These are phyloP conservation scores for Pseudorhiza aurosa DNA, from an alignment of 30 jellyfish, hydroid and myxozoan species.

Conservation along the genomic window DNA sequence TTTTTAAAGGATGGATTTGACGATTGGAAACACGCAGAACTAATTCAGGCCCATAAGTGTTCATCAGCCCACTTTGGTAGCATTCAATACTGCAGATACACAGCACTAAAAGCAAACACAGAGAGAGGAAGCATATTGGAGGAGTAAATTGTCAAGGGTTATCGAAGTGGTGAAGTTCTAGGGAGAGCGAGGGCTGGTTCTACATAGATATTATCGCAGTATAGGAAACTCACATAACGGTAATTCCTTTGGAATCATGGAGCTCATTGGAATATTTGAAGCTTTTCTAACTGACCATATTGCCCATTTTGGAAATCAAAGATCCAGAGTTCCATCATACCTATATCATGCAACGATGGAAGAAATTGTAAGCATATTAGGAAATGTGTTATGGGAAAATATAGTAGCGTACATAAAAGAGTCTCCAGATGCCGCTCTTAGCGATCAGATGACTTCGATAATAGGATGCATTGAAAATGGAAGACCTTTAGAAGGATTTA, in stretches of 20 bases:
- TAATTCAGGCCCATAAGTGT: slow-evolving; percentile 27
- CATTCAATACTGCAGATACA: slow-evolving; percentile 42
- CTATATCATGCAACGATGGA: slow-evolving; percentile 15
- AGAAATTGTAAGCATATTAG: slow-evolving; percentile 34
- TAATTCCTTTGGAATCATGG: slow-evolving; percentile 53
- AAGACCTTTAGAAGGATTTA: slow-evolving; percentile 60
- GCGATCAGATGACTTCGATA: slow-evolving; percentile 47
- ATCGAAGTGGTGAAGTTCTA: slow-evolving; percentile 47
- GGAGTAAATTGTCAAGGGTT: slow-evolving; percentile 29
- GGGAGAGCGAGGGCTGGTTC: slow-evolving; percentile 61
- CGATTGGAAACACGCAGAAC: slow-evolving; percentile 48
- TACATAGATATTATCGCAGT: slow-evolving; percentile 44
- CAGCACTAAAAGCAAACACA: slow-evolving; percentile 18
- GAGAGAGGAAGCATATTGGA: slow-evolving; percentile 46
- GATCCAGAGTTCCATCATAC: slow-evolving; percentile 61
- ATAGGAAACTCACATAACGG: slow-evolving; percentile 63
- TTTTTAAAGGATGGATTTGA: slow-evolving; percentile 31
- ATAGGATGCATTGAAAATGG: slow-evolving; percentile 38
- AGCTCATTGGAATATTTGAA: slow-evolving; percentile 48
- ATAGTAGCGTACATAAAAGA: too few species aligned
- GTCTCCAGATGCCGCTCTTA: slow-evolving; percentile 69
- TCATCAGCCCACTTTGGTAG: slow-evolving; percentile 29
- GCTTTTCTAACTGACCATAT: slow-evolving; percentile 34
- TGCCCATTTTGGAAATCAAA: slow-evolving; percentile 39
- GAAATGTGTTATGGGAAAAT: too few species aligned